Conservation (phyloP, 1,140 invertebrate species). For the Zaprionus gabonicus region DNA sequence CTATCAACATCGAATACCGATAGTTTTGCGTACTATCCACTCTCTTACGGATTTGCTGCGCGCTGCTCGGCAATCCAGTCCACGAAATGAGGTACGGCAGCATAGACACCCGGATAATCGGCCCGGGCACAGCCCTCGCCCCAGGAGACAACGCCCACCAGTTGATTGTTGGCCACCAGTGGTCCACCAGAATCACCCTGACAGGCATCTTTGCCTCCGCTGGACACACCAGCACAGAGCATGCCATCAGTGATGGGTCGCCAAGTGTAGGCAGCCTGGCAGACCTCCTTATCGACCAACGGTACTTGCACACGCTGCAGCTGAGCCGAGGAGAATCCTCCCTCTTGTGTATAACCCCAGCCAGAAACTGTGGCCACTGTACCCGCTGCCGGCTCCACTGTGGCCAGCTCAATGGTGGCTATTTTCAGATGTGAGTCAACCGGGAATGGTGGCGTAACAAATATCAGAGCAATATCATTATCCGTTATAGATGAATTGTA, state of each 20-base stretch:
- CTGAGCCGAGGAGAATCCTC: conserved; percentile 45
- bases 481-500: conserved; percentile 67
- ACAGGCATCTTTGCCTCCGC: conserved; percentile 86
- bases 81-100: conserved; percentile 86
- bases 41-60: conserved; percentile 5
- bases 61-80: conserved; percentile 78
- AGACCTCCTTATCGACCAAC: conserved; percentile 83
- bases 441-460: conserved; percentile 52
- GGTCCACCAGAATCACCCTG: conserved; percentile 85
- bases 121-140: conserved; percentile 88
- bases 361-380: conserved; percentile 57
- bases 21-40: neutral
- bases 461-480: conserved; percentile 70
- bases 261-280: conserved; percentile 76
- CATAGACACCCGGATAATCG: conserved; percentile 88
- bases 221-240: conserved; percentile 88
- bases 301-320: conserved; percentile 61
- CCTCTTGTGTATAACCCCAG: conserved; percentile 65
- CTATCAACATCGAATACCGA: neutral
- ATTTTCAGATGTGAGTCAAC: conserved; percentile 36
- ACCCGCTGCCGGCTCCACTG: conserved; percentile 32
- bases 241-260: conserved; percentile 87
- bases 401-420: conserved; percentile 41
- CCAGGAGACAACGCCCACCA: conserved; percentile 88
- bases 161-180: conserved; percentile 70